Evolutionary conservation across 2,888 invertebrate genomes (phyloP), one percentile per base, ranked within the genome.

Genomic region (Balanococcus diminutus): DNA sequence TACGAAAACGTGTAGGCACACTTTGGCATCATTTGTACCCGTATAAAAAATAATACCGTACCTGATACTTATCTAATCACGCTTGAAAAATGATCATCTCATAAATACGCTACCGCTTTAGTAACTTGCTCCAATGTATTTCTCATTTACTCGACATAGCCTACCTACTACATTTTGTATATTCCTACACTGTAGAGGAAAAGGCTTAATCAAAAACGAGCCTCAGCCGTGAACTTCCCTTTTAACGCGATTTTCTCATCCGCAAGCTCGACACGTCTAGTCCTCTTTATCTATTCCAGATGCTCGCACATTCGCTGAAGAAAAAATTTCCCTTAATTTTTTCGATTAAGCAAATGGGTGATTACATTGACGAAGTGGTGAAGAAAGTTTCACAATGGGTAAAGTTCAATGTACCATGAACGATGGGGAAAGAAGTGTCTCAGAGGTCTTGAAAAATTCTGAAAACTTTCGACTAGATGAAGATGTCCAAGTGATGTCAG

Each of bases 31-130:
- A 67, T 67, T 67, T 67, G 67, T 67, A 67, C 67, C 16, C 67
- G 67, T 67, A 67, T 16, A 67, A 67, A 67, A 67, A 67, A 67
- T 67, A 67, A 67, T 67, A 6, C 28, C 67, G 28, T 67, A 28
- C 67, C 67, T 67, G 67, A 67, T 67, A 67, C 67, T 67, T 67
- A 67, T 67, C 67, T 67, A 67, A 67, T 67, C 67, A 67, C 67
- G 67, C 67, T 67, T 67, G 67, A 67, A 67, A 67, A 67, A 67
- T 67, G 67, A 67, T 67, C 28, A 28, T 28, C 67, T 67, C 67
- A 67, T 67, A 67, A 67, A 67, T 67, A 67, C 67, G 67, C 67
- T 67, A 67, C 67, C 67, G 67, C 67, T 67, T n/a, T 67, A 67
- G 28, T 67, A 67, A 67, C 28, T 28, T 56, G 56, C 56, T 67